phyloP scores from a whole-genome alignment of 1,140 invertebrate species.

The Aphis craccivora region DNA sequence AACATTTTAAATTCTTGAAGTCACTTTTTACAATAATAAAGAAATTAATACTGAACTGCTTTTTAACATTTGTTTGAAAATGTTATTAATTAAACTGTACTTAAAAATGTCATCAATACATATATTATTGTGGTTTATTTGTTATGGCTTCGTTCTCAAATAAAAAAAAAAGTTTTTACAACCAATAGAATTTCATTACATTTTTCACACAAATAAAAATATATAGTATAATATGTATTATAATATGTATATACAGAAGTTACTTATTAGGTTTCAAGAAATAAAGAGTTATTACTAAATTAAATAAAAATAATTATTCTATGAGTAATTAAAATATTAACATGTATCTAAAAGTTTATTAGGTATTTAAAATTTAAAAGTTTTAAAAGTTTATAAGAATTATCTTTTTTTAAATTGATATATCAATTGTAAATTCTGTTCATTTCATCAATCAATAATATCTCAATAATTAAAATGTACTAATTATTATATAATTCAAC shows the following conservation, averaged over 20 bases:
- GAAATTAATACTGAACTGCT: not conserved
- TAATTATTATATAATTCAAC: not conserved
- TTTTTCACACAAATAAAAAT: not conserved
- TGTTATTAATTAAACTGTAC: not conserved
- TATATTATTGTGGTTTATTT: not conserved
- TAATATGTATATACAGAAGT: not conserved
- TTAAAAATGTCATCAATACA: not conserved
- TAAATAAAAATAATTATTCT: conserved; percentile 8
- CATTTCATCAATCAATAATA: not conserved
- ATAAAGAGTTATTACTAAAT: not conserved
- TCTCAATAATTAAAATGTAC: not conserved
- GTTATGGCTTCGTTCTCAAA: conserved; percentile 9
- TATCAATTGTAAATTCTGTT: not conserved
- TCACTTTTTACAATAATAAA: not conserved
- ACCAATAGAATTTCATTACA: not conserved
- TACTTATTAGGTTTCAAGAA: not conserved
- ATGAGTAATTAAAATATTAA: not conserved
- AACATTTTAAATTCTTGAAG: not conserved
- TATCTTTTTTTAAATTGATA: not conserved
- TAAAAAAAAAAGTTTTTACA: not conserved
- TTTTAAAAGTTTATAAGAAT: not conserved
- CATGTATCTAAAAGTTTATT: too few species aligned
- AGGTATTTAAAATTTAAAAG: not conserved
- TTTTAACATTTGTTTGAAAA: not conserved
- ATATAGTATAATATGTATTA: not conserved